Evolutionary conservation across 1,140 invertebrate genomes (phyloP).

Genomic region (Penaeus vannamei): DNA sequence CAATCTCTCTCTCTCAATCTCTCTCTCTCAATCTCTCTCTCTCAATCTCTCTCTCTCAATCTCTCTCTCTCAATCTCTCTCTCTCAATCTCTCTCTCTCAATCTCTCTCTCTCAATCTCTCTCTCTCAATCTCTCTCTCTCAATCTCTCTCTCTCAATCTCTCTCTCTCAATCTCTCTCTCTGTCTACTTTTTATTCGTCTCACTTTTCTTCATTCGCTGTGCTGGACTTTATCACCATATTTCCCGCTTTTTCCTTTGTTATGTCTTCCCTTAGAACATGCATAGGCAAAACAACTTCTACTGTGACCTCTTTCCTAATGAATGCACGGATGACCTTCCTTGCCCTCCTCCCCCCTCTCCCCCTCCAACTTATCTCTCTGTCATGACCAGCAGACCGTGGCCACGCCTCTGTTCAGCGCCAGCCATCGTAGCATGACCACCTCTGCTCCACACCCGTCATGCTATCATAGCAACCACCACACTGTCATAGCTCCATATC

Average conservation of each 20-base stretch:
- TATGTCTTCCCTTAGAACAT: neutral
- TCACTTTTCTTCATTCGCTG: neutral
- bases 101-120: neutral
- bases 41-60: neutral
- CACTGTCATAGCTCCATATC: too few relatives aligned
- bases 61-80: constrained; percentile 26
- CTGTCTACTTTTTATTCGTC: neutral
- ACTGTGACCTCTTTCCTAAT: too few relatives aligned
- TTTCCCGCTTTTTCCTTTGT: neutral
- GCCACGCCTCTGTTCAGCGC: too few relatives aligned
- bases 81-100: neutral
- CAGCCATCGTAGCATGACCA: too few relatives aligned
- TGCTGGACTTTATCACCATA: neutral
- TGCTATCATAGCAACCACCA: too few relatives aligned
- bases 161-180: neutral
- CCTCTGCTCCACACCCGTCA: too few relatives aligned
- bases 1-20: neutral
- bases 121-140: too few relatives aligned
- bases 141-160: neutral
- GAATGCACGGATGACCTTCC: too few relatives aligned
- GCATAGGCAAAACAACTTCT: too few relatives aligned
- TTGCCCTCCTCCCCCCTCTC: too few relatives aligned
- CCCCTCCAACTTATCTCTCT: too few relatives aligned
- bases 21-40: neutral
- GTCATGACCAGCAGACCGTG: too few relatives aligned